phyloP scores from a whole-genome alignment of 1,140 invertebrate genomes.

The Heliconius hewitsoni region DNA sequence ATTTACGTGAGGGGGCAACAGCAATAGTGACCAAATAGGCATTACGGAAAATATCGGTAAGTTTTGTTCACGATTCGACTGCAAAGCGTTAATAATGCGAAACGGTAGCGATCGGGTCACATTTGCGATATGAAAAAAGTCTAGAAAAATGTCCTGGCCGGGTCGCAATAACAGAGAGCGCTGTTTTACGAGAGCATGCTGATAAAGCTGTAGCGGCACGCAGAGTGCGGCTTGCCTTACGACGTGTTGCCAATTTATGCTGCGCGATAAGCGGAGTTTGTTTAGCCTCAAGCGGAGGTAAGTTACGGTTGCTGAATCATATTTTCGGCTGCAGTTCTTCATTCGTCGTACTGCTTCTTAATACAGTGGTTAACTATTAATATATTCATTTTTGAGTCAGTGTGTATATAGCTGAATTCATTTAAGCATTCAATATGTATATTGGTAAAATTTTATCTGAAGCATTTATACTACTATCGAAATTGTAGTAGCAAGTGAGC shows the following conservation, averaged over 20 bases:
- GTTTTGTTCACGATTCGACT: slow-evolving; percentile 54
- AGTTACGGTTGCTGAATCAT: slow-evolving; percentile 61
- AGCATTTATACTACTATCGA: slow-evolving; percentile 27
- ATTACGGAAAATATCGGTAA: slow-evolving; percentile 64
- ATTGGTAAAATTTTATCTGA: slow-evolving; percentile 25
- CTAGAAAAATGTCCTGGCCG: slow-evolving; percentile 61
- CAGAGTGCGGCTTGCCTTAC: slow-evolving; percentile 72
- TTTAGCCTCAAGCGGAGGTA: slow-evolving; percentile 67
- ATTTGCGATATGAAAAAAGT: slow-evolving; percentile 71
- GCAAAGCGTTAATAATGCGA: slow-evolving; percentile 44
- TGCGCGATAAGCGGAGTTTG: slow-evolving; percentile 77
- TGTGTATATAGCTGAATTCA: too few species aligned
- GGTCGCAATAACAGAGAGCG: slow-evolving; percentile 66
- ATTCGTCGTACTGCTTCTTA: slow-evolving; percentile 20
- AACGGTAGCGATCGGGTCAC: slow-evolving; percentile 39
- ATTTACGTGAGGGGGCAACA: slow-evolving; percentile 50
- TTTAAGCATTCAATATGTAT: not conserved
- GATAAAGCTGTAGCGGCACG: slow-evolving; percentile 67
- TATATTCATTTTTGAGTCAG: too few species aligned
- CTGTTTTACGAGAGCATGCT: slow-evolving; percentile 73
- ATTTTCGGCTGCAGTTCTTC: slow-evolving; percentile 45
- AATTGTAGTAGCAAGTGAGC: slow-evolving; percentile 28
- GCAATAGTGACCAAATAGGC: slow-evolving; percentile 63
- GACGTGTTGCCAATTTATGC: slow-evolving; percentile 80
- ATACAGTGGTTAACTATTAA: not conserved